Evolutionary conservation across 2,888 invertebrate species (phyloP).

Genomic region (Ametastegia equiseti): DNA sequence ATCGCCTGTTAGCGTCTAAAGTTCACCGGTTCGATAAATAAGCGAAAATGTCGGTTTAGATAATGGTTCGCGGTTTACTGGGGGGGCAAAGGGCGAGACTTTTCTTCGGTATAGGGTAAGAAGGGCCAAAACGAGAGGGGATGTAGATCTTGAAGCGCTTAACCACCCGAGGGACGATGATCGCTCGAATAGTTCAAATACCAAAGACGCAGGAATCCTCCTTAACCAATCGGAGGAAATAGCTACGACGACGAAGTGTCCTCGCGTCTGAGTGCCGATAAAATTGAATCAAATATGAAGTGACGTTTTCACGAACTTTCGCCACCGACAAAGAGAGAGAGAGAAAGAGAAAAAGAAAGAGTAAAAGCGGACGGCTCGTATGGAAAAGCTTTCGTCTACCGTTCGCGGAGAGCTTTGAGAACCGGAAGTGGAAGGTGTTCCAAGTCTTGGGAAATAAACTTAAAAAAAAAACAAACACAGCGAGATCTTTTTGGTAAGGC

Average conservation of each 20-base stretch:
- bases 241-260: background rate
- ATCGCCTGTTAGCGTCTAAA: slow-evolving; percentile 24
- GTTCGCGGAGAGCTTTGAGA: too few relatives aligned
- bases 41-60: slow-evolving; percentile 37
- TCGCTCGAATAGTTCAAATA: slow-evolving; percentile 36
- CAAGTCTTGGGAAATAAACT: too few relatives aligned
- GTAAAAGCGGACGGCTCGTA: too few relatives aligned
- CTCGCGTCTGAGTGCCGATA: background rate
- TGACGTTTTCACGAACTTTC: background rate
- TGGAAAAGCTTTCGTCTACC: too few relatives aligned
- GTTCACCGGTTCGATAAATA: slow-evolving; percentile 47
- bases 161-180: slow-evolving; percentile 34
- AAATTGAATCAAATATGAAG: slow-evolving; percentile 9
- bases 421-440: too few relatives aligned
- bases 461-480: background rate
- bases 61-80: slow-evolving; percentile 36
- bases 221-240: slow-evolving; percentile 10
- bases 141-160: slow-evolving; percentile 30
- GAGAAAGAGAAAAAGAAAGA: background rate
- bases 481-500: background rate
- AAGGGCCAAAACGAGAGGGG: background rate
- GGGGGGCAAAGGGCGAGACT: background rate
- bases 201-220: slow-evolving; percentile 12
- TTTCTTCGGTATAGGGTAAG: slow-evolving; percentile 9
- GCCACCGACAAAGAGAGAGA: background rate